Evolutionary conservation across 2,797 vertebrate genomes (phyloP).

Genomic region (Alectoris magna): DNA sequence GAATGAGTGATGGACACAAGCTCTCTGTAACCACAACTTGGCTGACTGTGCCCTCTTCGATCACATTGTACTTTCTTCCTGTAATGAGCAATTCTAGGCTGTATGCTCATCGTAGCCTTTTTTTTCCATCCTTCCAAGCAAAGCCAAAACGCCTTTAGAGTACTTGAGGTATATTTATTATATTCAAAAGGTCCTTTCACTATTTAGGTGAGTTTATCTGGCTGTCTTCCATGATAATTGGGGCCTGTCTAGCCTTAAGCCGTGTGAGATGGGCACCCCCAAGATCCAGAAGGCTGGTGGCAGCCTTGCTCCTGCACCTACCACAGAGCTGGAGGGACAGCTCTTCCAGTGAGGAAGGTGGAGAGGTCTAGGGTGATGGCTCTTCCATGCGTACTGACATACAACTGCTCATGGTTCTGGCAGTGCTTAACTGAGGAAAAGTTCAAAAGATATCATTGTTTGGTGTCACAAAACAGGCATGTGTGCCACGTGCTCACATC

Average conservation of each 20-base stretch:
- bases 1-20: background rate
- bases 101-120: background rate
- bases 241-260: background rate
- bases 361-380: rapidly evolving
- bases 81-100: background rate
- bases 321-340: rapidly evolving
- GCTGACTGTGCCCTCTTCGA: background rate
- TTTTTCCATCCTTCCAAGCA: background rate
- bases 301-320: background rate
- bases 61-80: background rate
- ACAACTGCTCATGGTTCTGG: background rate
- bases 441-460: background rate
- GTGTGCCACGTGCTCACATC: rapidly evolving
- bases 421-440: background rate
- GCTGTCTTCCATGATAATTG: background rate
- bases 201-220: too few species aligned
- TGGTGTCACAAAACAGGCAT: rapidly evolving
- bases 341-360: background rate
- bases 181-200: background rate
- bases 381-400: background rate
- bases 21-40: background rate
- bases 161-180: background rate
- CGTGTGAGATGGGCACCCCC: rapidly evolving
- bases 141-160: slow-evolving; percentile 12
- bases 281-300: background rate